A percentile compares a stretch with the other conserved stretches of the same genome.
These are phyloP conservation scores for Catharus fuscescens DNA, from an alignment of 2,113 vertebrate genomes.

Conservation along the genomic window DNA sequence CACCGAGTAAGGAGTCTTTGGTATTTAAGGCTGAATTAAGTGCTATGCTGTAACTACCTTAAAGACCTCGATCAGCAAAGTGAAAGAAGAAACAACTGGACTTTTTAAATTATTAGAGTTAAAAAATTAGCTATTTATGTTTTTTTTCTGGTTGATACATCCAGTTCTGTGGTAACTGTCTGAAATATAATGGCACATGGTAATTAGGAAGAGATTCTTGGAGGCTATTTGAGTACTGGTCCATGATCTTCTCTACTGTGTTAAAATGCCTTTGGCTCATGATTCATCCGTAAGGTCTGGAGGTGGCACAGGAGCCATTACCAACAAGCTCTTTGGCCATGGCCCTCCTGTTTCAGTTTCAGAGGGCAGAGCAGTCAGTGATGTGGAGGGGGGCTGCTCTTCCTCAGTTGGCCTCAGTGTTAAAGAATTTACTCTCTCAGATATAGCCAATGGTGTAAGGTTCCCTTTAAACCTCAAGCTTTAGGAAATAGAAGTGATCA, in stretches of 20 bases:
- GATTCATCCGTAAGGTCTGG: neutral
- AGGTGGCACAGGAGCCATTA: neutral
- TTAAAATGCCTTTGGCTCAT: neutral
- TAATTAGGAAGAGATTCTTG: neutral
- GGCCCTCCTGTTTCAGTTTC: neutral
- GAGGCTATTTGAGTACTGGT: neutral
- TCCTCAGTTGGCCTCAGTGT: neutral
- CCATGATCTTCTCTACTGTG: neutral
- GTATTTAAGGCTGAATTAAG: neutral
- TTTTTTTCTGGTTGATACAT: neutral
- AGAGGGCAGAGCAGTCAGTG: neutral
- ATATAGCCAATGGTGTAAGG: conserved; percentile 16
- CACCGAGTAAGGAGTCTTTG: neutral
- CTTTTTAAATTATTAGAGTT: neutral
- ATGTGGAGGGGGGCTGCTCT: neutral
- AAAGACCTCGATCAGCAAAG: neutral
- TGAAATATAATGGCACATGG: neutral
- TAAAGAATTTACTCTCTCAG: conserved; percentile 18
- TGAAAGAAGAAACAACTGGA: neutral
- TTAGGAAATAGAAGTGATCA: conserved; percentile 54
- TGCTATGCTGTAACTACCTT: neutral
- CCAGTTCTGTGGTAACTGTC: neutral
- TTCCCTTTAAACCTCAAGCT: conserved; percentile 37
- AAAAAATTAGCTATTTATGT: neutral
- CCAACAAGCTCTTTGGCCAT: neutral